Conservation (phyloP, 2,797 vertebrate genomes). For the Silurus lanzhouensis region DNA sequence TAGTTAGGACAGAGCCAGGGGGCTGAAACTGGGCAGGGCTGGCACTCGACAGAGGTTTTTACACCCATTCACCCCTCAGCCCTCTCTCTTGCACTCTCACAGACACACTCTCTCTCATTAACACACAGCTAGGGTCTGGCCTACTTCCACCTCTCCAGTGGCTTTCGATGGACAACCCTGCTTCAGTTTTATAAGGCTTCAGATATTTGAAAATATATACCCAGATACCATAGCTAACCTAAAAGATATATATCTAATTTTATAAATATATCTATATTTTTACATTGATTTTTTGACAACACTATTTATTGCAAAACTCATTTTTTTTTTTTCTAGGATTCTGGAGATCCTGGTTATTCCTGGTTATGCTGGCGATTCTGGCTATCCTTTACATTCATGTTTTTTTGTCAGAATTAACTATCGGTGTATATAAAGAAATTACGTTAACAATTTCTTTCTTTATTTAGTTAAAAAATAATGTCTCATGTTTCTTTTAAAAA, state of each 20-base stretch:
- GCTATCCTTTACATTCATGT: too few species aligned
- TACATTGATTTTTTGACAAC: background rate
- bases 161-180: slow-evolving; percentile 29
- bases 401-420: background rate
- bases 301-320: background rate
- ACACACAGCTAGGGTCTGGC: slow-evolving; percentile 52
- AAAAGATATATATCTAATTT: background rate
- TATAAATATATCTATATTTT: background rate
- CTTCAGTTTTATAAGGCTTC: background rate
- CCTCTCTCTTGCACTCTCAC: slow-evolving; percentile 28
- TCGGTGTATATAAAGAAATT: background rate
- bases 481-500: too few species aligned
- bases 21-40: slow-evolving; percentile 45
- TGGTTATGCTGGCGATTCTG: too few species aligned
- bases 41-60: slow-evolving; percentile 50
- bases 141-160: slow-evolving; percentile 46
- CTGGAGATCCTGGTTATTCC: background rate
- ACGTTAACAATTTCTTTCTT: background rate
- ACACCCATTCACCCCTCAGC: slow-evolving; percentile 44
- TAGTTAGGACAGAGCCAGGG: slow-evolving; percentile 61
- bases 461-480: background rate
- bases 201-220: background rate
- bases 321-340: too few species aligned
- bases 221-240: background rate
- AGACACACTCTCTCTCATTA: slow-evolving; percentile 45